Base-by-base conservation (phyloP, 30 jellyfish, hydroid and myxozoan species). In the Turritopsis rubra region DNA sequence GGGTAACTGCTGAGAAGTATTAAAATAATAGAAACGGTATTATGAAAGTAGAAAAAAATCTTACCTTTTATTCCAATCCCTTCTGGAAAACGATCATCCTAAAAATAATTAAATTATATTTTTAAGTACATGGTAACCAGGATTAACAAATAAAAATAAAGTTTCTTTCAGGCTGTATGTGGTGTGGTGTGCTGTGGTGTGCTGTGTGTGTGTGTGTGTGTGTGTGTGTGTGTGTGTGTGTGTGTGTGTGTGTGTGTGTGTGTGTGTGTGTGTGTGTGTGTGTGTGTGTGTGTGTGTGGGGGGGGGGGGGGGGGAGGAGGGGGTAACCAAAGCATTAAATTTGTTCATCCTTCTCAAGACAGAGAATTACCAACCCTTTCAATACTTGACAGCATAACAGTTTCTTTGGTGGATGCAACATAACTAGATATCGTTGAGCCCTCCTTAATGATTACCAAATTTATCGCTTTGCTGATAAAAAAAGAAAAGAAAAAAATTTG, bases 21-120 rank as follows among this genome's bases (percentile, higher is more conserved):
- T 19, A 29, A 74, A 74, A 23, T 19, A 26, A 74, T 26, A 23
- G 19, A 29, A 0, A 24, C 0, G 23, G 77, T 8, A 9, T 68
- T 7, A 0, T 1, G 30, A 68, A 22, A 26, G 0, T 29, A 0
- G 1, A 23, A 16, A 16, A 52, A 26, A 9, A 24, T 28, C 85
- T 1, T 28, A 91, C 98, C 98, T 84, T 85, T 87, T n/a, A 79
- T 85, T 19, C 95, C 95, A 52, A 92, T 83, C 54, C 98, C 98
- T 66, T 80, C 83, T 1, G 98, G 98, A 81, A 84, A 92, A 70
- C 98, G 31, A 77, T 92, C 96, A 81, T 92, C 98, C 98, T 92
- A 84, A 31, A 81, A 88, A 52, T 22, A 84, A 75, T 21, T 7
- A n/a, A n/a, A n/a, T n/a, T n/a, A n/a, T n/a, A n/a, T n/a, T n/a